These are phyloP conservation scores for Coranthus polyacanthus DNA, from an alignment of 2,797 vertebrate genomes.

Conservation along the genomic window DNA sequence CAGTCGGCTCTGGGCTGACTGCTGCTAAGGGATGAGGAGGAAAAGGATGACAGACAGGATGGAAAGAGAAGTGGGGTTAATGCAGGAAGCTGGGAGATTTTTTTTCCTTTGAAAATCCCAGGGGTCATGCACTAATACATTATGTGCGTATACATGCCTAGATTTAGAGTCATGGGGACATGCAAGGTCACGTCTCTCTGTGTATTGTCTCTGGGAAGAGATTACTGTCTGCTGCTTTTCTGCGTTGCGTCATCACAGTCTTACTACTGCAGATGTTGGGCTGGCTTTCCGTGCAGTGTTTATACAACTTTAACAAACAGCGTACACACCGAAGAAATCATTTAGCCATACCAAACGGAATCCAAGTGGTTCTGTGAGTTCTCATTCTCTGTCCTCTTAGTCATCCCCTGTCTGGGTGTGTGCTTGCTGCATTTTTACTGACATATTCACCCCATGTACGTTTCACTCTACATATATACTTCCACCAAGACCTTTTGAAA, in stretches of 20 bases:
- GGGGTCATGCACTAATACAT: conserved; percentile 30
- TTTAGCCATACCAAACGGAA: conserved; percentile 23
- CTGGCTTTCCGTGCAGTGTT: conserved; percentile 31
- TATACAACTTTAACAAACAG: conserved; percentile 48
- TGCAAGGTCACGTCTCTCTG: conserved; percentile 62
- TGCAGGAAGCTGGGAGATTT: conserved; percentile 41
- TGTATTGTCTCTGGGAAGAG: conserved; percentile 68
- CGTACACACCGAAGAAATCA: conserved; percentile 24
- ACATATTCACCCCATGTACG: background rate
- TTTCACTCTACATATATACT: background rate
- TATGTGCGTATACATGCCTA: conserved; percentile 11
- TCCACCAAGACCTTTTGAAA: no score
- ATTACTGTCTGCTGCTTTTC: conserved; percentile 67
- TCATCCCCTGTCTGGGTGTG: conserved; percentile 31
- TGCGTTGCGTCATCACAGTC: conserved; percentile 53
- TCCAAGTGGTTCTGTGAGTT: conserved; percentile 19
- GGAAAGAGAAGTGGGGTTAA: conserved; percentile 16
- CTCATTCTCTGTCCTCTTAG: conserved; percentile 12
- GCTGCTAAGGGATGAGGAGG: background rate
- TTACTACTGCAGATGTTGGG: conserved; percentile 59
- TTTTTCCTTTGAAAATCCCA: conserved; percentile 34
- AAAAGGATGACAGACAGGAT: conserved; percentile 9
- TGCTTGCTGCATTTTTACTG: background rate
- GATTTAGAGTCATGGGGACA: conserved; percentile 54
- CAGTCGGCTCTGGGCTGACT: background rate